Evolutionary conservation across 1,140 invertebrate genomes (phyloP), one percentile per base, ranked within the genome.

Genomic region (Drosophila aff.): DNA sequence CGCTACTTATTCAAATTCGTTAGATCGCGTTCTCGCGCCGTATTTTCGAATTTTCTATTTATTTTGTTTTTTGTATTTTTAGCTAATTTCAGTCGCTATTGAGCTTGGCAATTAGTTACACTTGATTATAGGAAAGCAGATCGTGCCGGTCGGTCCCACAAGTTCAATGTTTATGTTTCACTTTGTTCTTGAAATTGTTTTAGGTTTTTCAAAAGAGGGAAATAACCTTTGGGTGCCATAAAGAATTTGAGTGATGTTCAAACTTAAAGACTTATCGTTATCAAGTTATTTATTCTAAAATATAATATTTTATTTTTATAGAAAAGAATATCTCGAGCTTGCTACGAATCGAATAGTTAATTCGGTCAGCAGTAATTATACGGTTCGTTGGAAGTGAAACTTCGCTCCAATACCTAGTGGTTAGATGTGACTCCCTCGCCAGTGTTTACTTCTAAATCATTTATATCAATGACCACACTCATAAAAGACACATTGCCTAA

Each of bases 31-130:
- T 49, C 50, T 58, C 65, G 52, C 67, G 18, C 13, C 36, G 65
- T 46, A 47, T 62, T 58, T 82, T 68, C 77, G 65, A 36, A 40
- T 62, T 58, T 82, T 82, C 33, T 40, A 57, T 57, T 26, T 59
- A 55, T 53, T 64, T 78, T 55, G 38, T 21, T 18, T 80, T 73
- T 58, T 64, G 62, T 85, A 82, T 76, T 82, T 82, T 82, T 82
- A 68, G 75, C 62, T 66, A 76, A 76, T 58, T 73, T 82, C 47
- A 78, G 66, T 84, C 57, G 66, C 63, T 90, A 76, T 89, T 90
- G 81, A 89, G 82, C 62, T 81, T 78, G 44, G 66, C 74, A 89
- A 89, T 89, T 89, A 84, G 84, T 81, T 84, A 72, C 77, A 79
- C 77, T 79, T 66, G 55, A 79, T 79, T 73, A 79, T 73, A 55